phyloP scores from a whole-genome alignment of 1,140 invertebrate genomes.

The Cotesia glomerata region DNA sequence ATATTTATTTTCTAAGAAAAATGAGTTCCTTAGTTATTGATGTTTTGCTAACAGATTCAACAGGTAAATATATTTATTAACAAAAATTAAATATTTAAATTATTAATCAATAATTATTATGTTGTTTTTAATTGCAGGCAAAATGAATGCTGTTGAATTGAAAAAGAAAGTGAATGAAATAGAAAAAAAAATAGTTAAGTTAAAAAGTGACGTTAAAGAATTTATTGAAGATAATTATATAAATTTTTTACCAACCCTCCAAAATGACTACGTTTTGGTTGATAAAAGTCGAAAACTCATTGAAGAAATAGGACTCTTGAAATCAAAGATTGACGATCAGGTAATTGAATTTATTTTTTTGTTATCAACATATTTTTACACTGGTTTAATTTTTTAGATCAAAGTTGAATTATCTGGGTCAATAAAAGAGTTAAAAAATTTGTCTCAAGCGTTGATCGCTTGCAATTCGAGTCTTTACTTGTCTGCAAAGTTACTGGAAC shows the following conservation, averaged over 20 bases:
- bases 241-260: constrained; percentile 63
- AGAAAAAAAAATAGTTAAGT: constrained; percentile 63
- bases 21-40: too few species aligned
- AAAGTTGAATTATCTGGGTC: constrained; percentile 66
- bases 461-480: constrained; percentile 63
- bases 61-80: too few species aligned
- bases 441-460: constrained; percentile 63
- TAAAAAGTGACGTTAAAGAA: constrained; percentile 65
- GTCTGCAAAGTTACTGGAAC: constrained; percentile 61
- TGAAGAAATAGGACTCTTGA: constrained; percentile 61
- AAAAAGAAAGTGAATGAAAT: constrained; percentile 65
- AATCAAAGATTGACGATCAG: constrained; percentile 63
- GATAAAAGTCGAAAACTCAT: constrained; percentile 60
- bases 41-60: too few species aligned
- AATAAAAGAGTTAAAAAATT: constrained; percentile 63
- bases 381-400: constrained; percentile 49
- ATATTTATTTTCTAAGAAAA: too few species aligned
- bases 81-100: too few species aligned
- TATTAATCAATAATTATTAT: too few species aligned
- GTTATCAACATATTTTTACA: constrained; percentile 14
- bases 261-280: constrained; percentile 62
- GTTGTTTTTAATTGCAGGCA: constrained; percentile 33
- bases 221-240: constrained; percentile 65
- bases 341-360: constrained; percentile 35
- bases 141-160: constrained; percentile 49